Base-by-base conservation (phyloP, 2,888 invertebrate species). In the Alentia gelatinosa region DNA sequence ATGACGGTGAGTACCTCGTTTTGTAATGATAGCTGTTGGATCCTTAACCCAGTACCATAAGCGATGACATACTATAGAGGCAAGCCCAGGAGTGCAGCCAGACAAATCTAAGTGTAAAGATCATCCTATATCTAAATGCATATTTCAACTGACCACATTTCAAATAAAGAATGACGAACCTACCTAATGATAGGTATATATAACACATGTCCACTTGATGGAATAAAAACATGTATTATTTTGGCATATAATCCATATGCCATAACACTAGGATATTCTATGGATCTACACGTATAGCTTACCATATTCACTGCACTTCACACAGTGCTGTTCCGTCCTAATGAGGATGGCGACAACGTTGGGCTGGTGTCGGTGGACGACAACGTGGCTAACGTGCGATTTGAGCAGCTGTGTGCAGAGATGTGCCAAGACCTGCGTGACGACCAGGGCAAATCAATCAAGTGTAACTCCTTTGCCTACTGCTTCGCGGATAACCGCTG, bases 401-500 rank as follows among this genome's bases (percentile, higher is more conserved):
- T 39, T 5, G 47, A 50, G 88, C 39, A 42, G 88, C 23, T 26
- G 3, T 88, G 88, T 88, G 88, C 88, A 23, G 42, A 42, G 26
- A 50, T 50, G 47, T 88, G 88, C 30, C 42, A 42, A 7, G 50
- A 50, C 26, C 1, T 50, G 42, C 26, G 1, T 0, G 88, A 88
- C 50, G 88, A 88, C 40, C 1, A 88, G 88, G 42, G 42, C 12
- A 15, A 42, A 30, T 50, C 88, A 1, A 88, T 88, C 50, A 42
- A 88, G 30, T 88, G 88, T 50, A 88, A 88, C 50, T 9, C n/a
- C n/a, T 83, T 83, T 30, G 83, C 83, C 23, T 83, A 83, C 83
- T 83, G 83, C 26, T 83, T 83, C 83, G 37, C 83, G 1, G 83
- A 83, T 39, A 83, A 83, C 35, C 4, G n/a, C 7, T 83, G 83